Conservation (phyloP, 2,113 vertebrate species). For the Syrrhaptes paradoxus region DNA sequence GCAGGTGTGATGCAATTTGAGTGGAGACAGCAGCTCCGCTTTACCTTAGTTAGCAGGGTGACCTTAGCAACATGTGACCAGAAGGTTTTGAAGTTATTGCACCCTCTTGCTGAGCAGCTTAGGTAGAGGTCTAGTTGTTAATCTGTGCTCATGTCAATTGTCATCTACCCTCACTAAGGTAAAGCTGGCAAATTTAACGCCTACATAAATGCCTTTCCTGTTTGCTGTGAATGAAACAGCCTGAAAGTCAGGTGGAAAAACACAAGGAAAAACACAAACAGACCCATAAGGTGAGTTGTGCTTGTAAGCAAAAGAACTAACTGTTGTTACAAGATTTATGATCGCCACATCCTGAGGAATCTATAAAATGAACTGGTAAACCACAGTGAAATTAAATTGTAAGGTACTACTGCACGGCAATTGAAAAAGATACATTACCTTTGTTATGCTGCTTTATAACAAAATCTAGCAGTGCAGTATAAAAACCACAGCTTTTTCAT, state of each 20-base stretch:
- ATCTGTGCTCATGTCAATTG: not conserved
- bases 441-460: not conserved
- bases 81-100: not conserved
- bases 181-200: not conserved
- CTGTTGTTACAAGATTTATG: not conserved
- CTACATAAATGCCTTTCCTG: not conserved
- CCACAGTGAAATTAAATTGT: not conserved
- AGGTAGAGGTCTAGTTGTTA: not conserved
- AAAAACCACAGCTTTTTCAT: not conserved
- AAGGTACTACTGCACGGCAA: not conserved
- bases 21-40: not conserved
- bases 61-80: not conserved
- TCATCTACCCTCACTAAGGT: not conserved
- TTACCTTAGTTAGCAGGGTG: not conserved
- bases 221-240: not conserved
- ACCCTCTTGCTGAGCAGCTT: not conserved
- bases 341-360: not conserved
- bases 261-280: not conserved
- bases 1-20: not conserved
- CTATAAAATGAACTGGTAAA: not conserved
- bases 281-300: not conserved
- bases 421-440: not conserved
- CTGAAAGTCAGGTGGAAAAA: not conserved
- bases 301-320: not conserved
- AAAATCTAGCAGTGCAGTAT: not conserved